Conservation (phyloP, 1,140 invertebrate genomes). For the Calycopis cecrops region DNA sequence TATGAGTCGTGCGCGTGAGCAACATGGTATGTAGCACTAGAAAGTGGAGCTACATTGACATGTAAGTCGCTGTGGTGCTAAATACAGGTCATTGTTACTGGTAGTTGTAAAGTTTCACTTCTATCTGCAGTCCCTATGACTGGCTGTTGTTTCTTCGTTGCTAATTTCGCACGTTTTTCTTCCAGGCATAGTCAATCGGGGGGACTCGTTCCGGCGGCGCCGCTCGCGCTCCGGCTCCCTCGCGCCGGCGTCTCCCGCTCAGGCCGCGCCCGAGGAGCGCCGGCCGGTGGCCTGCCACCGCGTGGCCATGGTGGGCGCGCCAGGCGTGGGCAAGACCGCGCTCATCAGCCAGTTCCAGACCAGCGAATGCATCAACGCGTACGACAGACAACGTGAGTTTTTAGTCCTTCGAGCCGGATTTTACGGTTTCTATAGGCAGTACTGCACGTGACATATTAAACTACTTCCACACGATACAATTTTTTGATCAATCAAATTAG, state of each 20-base stretch:
- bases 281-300: constrained; percentile 78
- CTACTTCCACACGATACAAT: no score
- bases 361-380: constrained; percentile 95
- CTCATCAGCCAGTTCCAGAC: constrained; percentile 95
- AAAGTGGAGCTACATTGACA: no score
- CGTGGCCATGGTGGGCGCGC: constrained; percentile 89
- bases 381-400: constrained; percentile 84
- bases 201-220: constrained; percentile 89
- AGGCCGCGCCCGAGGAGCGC: constrained; percentile 56
- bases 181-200: constrained; percentile 90
- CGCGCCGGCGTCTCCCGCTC: constrained; percentile 69
- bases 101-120: no score
- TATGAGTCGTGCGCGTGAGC: no score
- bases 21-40: no score
- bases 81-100: no score
- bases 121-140: no score
- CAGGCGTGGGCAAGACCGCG: constrained; percentile 93
- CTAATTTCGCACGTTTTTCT: not conserved
- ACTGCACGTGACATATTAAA: no score
- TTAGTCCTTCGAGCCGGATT: not conserved
- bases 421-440: no score
- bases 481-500: no score
- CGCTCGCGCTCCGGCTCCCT: constrained; percentile 87
- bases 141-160: no score
- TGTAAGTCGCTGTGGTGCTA: no score